A percentile compares a stretch with the other conserved stretches of the same genome.
Evolutionary conservation across 2,888 invertebrate species (phyloP).

Genomic region (Mythimna vitellina): DNA sequence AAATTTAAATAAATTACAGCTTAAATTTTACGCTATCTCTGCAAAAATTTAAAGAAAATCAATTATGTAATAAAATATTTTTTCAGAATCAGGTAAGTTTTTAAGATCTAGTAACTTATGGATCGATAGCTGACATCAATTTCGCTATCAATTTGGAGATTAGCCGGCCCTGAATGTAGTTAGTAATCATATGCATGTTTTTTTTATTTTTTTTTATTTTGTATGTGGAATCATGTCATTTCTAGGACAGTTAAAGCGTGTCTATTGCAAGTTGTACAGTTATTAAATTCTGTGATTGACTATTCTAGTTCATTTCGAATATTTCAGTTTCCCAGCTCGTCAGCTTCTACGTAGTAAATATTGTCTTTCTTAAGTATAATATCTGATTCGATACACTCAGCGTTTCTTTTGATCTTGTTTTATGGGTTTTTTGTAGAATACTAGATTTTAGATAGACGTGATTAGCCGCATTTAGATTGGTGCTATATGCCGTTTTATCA

Average conservation of each 20-base stretch:
- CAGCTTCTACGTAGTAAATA: not conserved
- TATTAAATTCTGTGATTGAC: not conserved
- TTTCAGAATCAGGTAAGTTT: too few species aligned
- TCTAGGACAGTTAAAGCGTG: not conserved
- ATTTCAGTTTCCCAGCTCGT: not conserved
- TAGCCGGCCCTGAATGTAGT: not conserved
- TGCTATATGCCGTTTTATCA: conserved; percentile 25
- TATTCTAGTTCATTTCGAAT: not conserved
- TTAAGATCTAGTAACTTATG: too few species aligned
- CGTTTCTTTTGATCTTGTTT: not conserved
- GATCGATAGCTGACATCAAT: too few species aligned
- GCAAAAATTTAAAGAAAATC: too few species aligned
- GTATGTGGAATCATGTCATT: not conserved
- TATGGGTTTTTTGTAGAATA: conserved; percentile 8
- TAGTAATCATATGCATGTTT: not conserved
- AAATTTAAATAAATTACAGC: too few species aligned
- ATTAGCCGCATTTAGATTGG: conserved; percentile 32
- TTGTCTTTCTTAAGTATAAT: not conserved
- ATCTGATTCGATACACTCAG: not conserved
- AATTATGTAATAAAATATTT: too few species aligned
- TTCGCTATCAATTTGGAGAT: too few species aligned
- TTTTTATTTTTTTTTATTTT: too few species aligned
- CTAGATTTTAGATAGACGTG: conserved; percentile 19
- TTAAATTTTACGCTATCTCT: too few species aligned
- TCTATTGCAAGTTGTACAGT: not conserved